Percentiles rank a stretch among this genome's conserved stretches.
Conservation (phyloP, 2,888 invertebrate species). For the Fabriciana adippe region DNA sequence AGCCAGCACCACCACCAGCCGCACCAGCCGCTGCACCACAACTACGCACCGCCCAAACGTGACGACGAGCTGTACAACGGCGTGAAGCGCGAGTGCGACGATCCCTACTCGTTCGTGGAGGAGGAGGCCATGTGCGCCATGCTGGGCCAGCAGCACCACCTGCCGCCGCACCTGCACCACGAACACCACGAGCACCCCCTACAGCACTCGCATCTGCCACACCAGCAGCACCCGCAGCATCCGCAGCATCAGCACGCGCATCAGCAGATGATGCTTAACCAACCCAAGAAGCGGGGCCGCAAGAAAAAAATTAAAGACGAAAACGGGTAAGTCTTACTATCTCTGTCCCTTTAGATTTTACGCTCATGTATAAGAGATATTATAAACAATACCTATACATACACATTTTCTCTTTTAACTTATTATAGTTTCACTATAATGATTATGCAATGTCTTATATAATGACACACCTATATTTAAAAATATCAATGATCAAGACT, state of each 20-base stretch:
- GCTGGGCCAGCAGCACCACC: slow-evolving; percentile 65
- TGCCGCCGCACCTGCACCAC: slow-evolving; percentile 66
- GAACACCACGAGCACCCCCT: slow-evolving; percentile 55
- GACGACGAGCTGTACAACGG: slow-evolving; percentile 70
- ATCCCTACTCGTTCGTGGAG: slow-evolving; percentile 93
- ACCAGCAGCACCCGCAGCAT: slow-evolving; percentile 52
- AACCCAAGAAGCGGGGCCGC: slow-evolving; percentile 91
- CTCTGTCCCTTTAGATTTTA: neutral
- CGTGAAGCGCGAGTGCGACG: slow-evolving; percentile 85
- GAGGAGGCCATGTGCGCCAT: slow-evolving; percentile 86
- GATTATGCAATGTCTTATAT: too few relatives aligned
- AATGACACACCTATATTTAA: too few relatives aligned
- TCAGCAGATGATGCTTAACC: slow-evolving; percentile 74
- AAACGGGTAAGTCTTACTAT: slow-evolving; percentile 72
- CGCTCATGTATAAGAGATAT: neutral
- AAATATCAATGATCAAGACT: too few relatives aligned
- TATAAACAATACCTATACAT: too few relatives aligned
- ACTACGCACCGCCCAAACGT: slow-evolving; percentile 54
- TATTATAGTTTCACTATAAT: too few relatives aligned
- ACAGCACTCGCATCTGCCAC: slow-evolving; percentile 64
- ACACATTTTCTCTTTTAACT: too few relatives aligned
- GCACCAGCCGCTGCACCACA: slow-evolving; percentile 47
- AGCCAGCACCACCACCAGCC: slow-evolving; percentile 66
- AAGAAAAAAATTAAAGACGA: slow-evolving; percentile 91
- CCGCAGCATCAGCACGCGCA: slow-evolving; percentile 62